Conservation (phyloP, 1,140 invertebrate species). For the Leptinotarsa lineolata region DNA sequence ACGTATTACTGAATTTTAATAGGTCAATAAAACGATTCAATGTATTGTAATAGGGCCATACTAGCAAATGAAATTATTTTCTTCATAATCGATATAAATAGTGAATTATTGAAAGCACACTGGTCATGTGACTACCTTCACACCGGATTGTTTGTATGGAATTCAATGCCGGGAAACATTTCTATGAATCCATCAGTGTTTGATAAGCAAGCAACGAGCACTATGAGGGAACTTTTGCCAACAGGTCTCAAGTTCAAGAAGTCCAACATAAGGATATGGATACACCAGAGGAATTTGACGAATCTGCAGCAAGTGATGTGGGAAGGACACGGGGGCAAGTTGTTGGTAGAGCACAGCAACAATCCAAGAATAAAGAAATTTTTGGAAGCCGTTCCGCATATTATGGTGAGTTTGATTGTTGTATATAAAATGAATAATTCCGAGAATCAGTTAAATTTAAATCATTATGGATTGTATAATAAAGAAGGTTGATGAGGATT, state of each 20-base stretch:
- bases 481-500: too few species aligned
- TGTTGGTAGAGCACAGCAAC: constrained; percentile 81
- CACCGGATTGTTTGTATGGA: constrained; percentile 41
- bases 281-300: constrained; percentile 83
- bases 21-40: neutral
- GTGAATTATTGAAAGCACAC: constrained; percentile 48
- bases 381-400: constrained; percentile 81
- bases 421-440: too few species aligned
- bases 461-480: too few species aligned
- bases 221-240: constrained; percentile 19
- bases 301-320: constrained; percentile 83
- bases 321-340: constrained; percentile 81
- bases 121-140: constrained; percentile 48
- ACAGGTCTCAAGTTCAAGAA: constrained; percentile 73
- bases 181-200: constrained; percentile 10
- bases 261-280: constrained; percentile 89
- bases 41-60: neutral
- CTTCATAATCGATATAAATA: constrained; percentile 41
- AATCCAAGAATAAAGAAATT: constrained; percentile 79
- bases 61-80: constrained; percentile 18
- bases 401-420: constrained; percentile 70
- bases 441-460: too few species aligned
- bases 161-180: constrained; percentile 29
- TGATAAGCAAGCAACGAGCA: neutral
- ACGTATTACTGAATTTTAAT: too few species aligned